Conservation (phyloP, 2,113 vertebrate genomes). For the Pachycephala philippinensis region DNA sequence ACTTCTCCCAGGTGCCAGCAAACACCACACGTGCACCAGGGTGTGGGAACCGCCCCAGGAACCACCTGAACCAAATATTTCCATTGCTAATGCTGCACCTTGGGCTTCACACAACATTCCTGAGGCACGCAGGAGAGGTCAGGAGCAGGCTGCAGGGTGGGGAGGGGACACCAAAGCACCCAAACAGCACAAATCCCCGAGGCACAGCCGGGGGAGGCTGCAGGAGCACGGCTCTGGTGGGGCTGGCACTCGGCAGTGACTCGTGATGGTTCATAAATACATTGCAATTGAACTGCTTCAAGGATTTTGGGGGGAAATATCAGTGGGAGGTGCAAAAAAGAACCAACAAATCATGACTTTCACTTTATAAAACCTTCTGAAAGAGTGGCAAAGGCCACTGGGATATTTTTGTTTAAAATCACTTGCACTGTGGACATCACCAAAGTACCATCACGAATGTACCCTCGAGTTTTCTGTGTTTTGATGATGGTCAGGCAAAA, state of each 20-base stretch:
- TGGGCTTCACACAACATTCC: not conserved
- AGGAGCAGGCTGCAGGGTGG: not conserved
- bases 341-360: not conserved
- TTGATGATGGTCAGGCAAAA: not conserved
- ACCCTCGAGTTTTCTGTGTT: not conserved
- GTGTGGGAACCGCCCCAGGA: not conserved
- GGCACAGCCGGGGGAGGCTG: not conserved
- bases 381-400: not conserved
- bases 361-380: not conserved
- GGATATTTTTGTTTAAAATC: not conserved
- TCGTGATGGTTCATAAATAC: not conserved
- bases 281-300: fast-evolving
- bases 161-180: not conserved
- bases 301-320: not conserved
- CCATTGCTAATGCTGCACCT: not conserved
- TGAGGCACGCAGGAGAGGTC: not conserved
- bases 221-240: not conserved
- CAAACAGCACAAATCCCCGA: not conserved
- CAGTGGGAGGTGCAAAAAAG: not conserved
- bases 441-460: fast-evolving
- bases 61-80: not conserved
- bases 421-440: not conserved
- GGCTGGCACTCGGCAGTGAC: not conserved
- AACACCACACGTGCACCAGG: not conserved
- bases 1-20: not conserved